These are phyloP conservation scores for Brienomyrus longianalis DNA, from an alignment of 2,113 vertebrate species.

Conservation along the genomic window DNA sequence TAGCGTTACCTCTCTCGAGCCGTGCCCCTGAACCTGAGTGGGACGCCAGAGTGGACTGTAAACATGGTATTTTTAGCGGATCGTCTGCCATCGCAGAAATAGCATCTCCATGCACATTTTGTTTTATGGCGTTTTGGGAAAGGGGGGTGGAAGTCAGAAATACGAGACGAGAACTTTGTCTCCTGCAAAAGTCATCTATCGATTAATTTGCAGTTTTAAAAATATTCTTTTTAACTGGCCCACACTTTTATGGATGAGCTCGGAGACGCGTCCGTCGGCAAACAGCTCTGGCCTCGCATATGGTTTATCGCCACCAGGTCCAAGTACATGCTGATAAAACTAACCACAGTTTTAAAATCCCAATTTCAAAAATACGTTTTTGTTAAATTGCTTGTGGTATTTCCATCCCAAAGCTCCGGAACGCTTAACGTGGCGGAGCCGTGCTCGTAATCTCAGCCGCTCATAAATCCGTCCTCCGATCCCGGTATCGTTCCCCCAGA, in stretches of 20 bases:
- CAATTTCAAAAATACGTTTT: background rate
- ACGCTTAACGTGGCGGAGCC: background rate
- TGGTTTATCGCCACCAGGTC: background rate
- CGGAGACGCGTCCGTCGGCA: background rate
- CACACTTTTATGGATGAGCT: background rate
- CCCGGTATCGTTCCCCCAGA: background rate
- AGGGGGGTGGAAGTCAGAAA: conserved; percentile 11
- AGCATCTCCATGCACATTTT: conserved; percentile 10
- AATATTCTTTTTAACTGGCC: background rate
- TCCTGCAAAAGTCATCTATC: conserved; percentile 17
- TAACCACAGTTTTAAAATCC: background rate
- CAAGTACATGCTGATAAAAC: background rate
- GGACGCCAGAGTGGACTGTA: background rate
- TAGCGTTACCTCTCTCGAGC: background rate
- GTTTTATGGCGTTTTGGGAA: conserved; percentile 17
- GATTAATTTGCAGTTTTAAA: conserved; percentile 23
- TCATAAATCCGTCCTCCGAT: background rate
- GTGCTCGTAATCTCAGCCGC: background rate
- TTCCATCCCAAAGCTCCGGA: background rate
- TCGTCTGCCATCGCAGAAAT: conserved; percentile 3
- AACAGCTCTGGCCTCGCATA: background rate
- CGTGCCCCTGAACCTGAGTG: background rate
- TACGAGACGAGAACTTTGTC: conserved; percentile 20
- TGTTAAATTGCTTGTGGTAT: background rate
- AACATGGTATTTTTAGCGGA: conserved; percentile 15